These are phyloP conservation scores for Tenthredo livida DNA, from an alignment of 2,888 invertebrate genomes.

Conservation along the genomic window DNA sequence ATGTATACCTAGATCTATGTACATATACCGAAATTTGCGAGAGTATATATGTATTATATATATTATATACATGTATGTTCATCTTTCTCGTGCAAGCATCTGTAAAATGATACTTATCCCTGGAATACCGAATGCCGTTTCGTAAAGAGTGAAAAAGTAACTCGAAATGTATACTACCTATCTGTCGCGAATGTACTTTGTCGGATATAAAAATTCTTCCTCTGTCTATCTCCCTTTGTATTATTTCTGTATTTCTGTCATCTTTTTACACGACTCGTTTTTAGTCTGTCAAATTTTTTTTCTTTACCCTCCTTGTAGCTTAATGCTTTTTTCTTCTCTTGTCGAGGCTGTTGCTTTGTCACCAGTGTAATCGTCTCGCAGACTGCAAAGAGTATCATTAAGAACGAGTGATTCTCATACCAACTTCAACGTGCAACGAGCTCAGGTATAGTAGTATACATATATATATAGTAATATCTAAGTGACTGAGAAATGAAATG, in stretches of 20 bases:
- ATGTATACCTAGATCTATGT: not conserved
- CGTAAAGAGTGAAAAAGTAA: slow-evolving; percentile 7
- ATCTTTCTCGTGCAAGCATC: not conserved
- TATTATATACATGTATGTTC: no score
- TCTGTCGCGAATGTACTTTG: not conserved
- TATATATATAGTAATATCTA: not conserved
- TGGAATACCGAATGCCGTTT: not conserved
- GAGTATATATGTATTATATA: no score
- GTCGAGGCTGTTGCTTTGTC: slow-evolving; percentile 3
- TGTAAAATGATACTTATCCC: slow-evolving; percentile 28
- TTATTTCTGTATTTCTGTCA: not conserved
- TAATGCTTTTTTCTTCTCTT: not conserved
- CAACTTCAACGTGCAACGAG: not conserved
- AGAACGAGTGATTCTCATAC: not conserved
- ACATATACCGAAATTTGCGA: not conserved
- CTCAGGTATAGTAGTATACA: not conserved
- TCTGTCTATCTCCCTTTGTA: not conserved
- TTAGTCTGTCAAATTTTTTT: slow-evolving; percentile 3
- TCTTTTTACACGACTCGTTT: not conserved
- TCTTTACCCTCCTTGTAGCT: not conserved
- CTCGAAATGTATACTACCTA: not conserved
- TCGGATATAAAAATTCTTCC: not conserved
- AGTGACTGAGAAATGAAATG: not conserved
- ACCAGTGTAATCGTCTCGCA: not conserved
- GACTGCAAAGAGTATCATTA: not conserved